Evolutionary conservation across 1,140 invertebrate species (phyloP), one percentile per base, ranked within the genome.

Genomic region (Formica exsecta): DNA sequence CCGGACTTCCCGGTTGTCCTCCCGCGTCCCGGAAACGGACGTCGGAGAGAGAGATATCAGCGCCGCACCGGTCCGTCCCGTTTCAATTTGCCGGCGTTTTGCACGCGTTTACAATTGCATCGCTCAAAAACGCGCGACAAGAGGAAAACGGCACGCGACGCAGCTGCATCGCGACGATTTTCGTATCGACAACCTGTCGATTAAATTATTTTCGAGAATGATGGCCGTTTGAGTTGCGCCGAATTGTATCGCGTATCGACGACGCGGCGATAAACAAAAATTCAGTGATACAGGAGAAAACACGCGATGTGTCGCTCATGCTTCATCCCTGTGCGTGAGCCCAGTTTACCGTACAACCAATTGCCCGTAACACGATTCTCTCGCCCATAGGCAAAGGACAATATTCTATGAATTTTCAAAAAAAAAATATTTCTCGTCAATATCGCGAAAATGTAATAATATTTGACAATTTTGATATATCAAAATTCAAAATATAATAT

Each of bases 21-120:
- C 61, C 16, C 75, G 65, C 32, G 61, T 81, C 62, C 74, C 89
- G 79, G 74, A 90, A 90, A 89, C 62, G 73, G 77, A 87, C 48
- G 57, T 22, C 68, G 59, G n/a, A 44, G 70, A 54, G 66, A 70
- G 25, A 73, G 19, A 22, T 74, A 87, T 89, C 88, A 80, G 62
- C 64, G 66, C 38, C 85, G 73, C 70, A 54, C 38, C 85, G 73
- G 86, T 89, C 73, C 71, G 48, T 73, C 36, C 74, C 62, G 89
- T 80, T 90, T 85, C 85, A 89, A 87, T 90, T 87, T 76, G 41
- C 86, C 76, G 74, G 75, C 71, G 77, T 66, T 68, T 68, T 75
- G 76, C 74, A 51, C 71, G 41, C 66, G 66, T 51, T 71, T 71
- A 81, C 77, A 38, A 44, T 81, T 48, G 77, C 68, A 51, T 51